Evolutionary conservation across 2,797 vertebrate genomes (phyloP).

Genomic region (Anguilla anguilla): DNA sequence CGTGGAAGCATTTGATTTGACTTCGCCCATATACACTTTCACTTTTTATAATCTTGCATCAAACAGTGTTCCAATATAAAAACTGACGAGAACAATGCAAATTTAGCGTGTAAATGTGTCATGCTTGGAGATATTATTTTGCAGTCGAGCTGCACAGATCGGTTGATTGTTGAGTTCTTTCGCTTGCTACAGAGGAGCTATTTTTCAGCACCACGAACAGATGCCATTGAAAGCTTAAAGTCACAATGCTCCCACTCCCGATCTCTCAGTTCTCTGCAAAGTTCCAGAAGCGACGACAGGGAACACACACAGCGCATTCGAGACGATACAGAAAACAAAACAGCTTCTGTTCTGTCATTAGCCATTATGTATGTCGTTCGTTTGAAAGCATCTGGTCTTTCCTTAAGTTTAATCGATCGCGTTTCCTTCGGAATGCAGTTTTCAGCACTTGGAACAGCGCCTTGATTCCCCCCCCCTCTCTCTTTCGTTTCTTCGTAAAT

Average conservation of each 20-base stretch:
- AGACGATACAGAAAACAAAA: neutral
- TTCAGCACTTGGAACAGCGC: slow-evolving; percentile 74
- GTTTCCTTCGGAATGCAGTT: slow-evolving; percentile 74
- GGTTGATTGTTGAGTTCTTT: slow-evolving; percentile 15
- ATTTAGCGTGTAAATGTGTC: neutral
- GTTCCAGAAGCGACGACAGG: slow-evolving; percentile 25
- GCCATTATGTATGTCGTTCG: neutral
- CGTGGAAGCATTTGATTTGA: slow-evolving; percentile 74
- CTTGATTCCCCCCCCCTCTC: slow-evolving; percentile 34
- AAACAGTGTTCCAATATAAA: slow-evolving; percentile 48
- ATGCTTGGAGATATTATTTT: neutral
- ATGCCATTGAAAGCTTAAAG: slow-evolving; percentile 64
- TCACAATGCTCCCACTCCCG: slow-evolving; percentile 37
- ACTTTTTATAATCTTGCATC: slow-evolving; percentile 58
- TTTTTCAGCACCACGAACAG: slow-evolving; percentile 84
- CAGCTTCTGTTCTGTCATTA: neutral
- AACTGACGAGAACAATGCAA: slow-evolving; percentile 44
- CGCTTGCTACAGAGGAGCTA: slow-evolving; percentile 52
- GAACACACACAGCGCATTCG: slow-evolving; percentile 1
- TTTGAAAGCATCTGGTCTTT: slow-evolving; percentile 27
- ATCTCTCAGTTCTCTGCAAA: slow-evolving; percentile 30
- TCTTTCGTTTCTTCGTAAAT: slow-evolving; percentile 24
- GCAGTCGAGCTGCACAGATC: neutral
- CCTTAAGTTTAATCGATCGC: slow-evolving; percentile 56
- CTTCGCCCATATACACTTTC: slow-evolving; percentile 69